Percentiles rank a stretch among this genome's conserved stretches.
phyloP scores from a whole-genome alignment of 2,797 vertebrate species.

The Telmatherina bonti region DNA sequence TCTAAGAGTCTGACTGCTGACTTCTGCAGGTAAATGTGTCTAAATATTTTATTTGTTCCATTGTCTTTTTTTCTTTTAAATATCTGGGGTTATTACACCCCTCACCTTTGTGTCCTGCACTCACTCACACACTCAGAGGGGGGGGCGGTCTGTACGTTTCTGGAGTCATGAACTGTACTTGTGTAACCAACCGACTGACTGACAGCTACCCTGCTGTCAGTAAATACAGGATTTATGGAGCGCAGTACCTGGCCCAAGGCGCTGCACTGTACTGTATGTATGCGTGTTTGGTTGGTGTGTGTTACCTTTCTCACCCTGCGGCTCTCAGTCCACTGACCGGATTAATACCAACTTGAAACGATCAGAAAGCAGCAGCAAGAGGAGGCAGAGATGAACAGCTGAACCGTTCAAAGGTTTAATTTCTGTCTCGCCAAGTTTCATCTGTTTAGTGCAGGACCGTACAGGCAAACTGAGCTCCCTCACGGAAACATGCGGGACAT shows the following conservation, averaged over 20 bases:
- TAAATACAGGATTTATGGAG: constrained; percentile 76
- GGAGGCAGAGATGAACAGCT: constrained; percentile 1
- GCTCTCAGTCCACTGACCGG: constrained; percentile 28
- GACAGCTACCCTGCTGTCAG: constrained; percentile 72
- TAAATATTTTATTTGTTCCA: neutral
- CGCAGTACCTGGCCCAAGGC: constrained; percentile 50
- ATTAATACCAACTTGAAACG: constrained; percentile 31
- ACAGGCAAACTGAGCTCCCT: neutral
- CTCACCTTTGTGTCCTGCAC: neutral
- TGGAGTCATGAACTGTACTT: constrained; percentile 73
- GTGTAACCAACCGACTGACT: constrained; percentile 76
- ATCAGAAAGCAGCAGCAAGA: constrained; percentile 23
- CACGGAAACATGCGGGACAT: neutral
- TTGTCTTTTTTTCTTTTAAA: constrained; percentile 18
- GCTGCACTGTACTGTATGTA: constrained; percentile 33
- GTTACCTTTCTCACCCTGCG: constrained; percentile 48
- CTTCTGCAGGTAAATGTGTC: neutral
- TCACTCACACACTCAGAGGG: constrained; percentile 21
- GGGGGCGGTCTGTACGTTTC: constrained; percentile 64
- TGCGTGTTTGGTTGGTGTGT: constrained; percentile 14
- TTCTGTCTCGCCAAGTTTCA: neutral
- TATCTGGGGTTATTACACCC: constrained; percentile 8
- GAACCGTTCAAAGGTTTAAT: constrained; percentile 2
- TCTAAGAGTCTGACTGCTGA: too few relatives aligned
- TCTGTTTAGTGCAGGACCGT: neutral